These are phyloP conservation scores for Leistus spinibarbis DNA, from an alignment of 2,888 invertebrate species.

Conservation along the genomic window DNA sequence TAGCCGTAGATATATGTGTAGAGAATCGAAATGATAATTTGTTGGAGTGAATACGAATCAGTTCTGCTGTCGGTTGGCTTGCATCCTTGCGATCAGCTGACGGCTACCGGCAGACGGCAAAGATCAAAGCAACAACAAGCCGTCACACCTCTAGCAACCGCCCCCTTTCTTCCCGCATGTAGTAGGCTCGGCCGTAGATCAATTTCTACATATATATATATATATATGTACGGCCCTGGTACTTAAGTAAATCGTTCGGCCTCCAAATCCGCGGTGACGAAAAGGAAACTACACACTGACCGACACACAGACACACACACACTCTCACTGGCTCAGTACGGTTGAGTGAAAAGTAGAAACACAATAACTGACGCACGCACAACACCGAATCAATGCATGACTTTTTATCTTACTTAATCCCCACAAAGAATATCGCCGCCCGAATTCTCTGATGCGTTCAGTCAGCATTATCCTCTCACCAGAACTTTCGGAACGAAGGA, in stretches of 20 bases:
- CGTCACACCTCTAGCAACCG: conserved; percentile 27
- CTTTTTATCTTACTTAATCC: conserved; percentile 53
- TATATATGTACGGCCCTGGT: not conserved
- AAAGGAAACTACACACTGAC: conserved; percentile 44
- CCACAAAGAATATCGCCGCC: conserved; percentile 44
- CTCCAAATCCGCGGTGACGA: conserved; percentile 49
- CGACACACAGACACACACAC: conserved; percentile 38
- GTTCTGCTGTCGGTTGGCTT: not conserved
- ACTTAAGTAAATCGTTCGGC: conserved; percentile 44
- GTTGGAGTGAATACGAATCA: not conserved
- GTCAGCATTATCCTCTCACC: not conserved
- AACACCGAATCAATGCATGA: conserved; percentile 47
- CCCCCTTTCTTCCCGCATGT: not conserved
- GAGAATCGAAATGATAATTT: not conserved
- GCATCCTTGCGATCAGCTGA: conserved; percentile 35
- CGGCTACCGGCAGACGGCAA: conserved; percentile 33
- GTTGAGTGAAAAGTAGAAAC: conserved; percentile 29
- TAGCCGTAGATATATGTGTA: too few relatives aligned
- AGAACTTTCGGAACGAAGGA: too few relatives aligned
- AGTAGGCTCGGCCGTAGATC: not conserved
- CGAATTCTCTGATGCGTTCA: not conserved
- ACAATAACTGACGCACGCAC: conserved; percentile 13
- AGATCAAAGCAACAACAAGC: conserved; percentile 29
- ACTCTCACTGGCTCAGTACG: conserved; percentile 27
- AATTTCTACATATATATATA: not conserved